phyloP scores from a whole-genome alignment of 2,888 invertebrate species.

The Oegoconia quadripuncta region DNA sequence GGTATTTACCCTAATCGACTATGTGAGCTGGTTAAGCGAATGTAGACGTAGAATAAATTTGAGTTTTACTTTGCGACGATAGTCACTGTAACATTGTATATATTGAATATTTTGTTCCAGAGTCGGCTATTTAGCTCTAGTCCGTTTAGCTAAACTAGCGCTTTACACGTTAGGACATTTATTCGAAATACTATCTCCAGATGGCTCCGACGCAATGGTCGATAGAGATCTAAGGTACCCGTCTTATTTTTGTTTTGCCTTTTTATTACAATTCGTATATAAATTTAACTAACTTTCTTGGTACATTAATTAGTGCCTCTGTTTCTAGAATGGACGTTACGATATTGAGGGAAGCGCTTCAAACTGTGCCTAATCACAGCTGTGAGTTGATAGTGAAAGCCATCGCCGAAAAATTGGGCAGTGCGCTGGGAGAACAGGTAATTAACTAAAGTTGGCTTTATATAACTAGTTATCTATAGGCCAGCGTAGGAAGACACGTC shows the following conservation, averaged over 20 bases:
- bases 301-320: too few species aligned
- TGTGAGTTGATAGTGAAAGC: slow-evolving; percentile 91
- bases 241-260: too few species aligned
- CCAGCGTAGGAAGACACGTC: too few species aligned
- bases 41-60: too few species aligned
- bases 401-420: slow-evolving; percentile 90
- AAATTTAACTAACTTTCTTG: slow-evolving; percentile 2
- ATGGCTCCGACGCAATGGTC: slow-evolving; percentile 62
- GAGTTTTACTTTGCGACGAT: too few species aligned
- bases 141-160: slow-evolving; percentile 93
- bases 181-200: slow-evolving; percentile 80
- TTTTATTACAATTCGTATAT: not conserved
- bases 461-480: too few species aligned
- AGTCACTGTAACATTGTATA: too few species aligned
- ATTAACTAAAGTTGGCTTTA: slow-evolving; percentile 14
- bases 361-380: slow-evolving; percentile 89
- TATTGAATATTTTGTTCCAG: too few species aligned
- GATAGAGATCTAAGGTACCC: slow-evolving; percentile 68
- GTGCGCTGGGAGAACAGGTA: slow-evolving; percentile 88
- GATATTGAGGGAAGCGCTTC: slow-evolving; percentile 89
- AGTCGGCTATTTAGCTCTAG: slow-evolving; percentile 91
- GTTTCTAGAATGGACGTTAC: slow-evolving; percentile 73
- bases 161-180: slow-evolving; percentile 92
- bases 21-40: too few species aligned
- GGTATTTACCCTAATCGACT: too few species aligned